Percentiles rank a stretch among this genome's conserved stretches.
phyloP scores from a whole-genome alignment of 2,113 vertebrate species.

The Chaetura pelagica region DNA sequence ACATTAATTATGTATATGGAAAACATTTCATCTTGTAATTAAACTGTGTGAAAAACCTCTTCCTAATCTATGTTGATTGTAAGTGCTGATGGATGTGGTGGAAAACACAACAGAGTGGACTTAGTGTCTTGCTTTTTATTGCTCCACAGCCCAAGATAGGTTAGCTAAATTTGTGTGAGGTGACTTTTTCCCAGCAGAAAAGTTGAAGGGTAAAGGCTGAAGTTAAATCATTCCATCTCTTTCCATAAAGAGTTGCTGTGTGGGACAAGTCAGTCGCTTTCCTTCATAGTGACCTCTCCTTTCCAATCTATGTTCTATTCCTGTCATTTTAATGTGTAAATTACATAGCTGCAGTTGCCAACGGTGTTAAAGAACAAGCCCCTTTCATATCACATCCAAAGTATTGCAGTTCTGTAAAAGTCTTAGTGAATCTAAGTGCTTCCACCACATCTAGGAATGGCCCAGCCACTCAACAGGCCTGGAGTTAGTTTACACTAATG shows the following conservation, averaged over 20 bases:
- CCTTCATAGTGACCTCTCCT: background rate
- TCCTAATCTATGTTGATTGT: constrained; percentile 29
- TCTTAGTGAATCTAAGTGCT: constrained; percentile 34
- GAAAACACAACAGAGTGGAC: constrained; percentile 42
- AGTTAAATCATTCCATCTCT: background rate
- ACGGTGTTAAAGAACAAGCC: background rate
- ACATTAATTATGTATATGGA: background rate
- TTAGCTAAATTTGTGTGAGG: background rate
- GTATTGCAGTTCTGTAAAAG: background rate
- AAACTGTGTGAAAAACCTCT: constrained; percentile 21
- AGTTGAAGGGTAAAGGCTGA: background rate
- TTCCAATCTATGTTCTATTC: background rate
- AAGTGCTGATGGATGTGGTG: constrained; percentile 66
- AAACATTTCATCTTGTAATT: background rate
- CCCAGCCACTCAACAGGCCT: constrained; percentile 44
- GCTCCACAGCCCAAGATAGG: background rate
- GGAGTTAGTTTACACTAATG: constrained; percentile 82
- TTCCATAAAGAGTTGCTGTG: background rate
- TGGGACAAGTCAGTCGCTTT: background rate
- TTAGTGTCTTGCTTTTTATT: background rate
- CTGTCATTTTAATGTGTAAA: background rate
- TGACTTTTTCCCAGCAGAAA: background rate
- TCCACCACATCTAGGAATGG: constrained; percentile 61
- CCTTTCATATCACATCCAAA: background rate
- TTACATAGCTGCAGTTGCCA: background rate